phyloP scores from a whole-genome alignment of 2,797 vertebrate species.

The Argya squamiceps region DNA sequence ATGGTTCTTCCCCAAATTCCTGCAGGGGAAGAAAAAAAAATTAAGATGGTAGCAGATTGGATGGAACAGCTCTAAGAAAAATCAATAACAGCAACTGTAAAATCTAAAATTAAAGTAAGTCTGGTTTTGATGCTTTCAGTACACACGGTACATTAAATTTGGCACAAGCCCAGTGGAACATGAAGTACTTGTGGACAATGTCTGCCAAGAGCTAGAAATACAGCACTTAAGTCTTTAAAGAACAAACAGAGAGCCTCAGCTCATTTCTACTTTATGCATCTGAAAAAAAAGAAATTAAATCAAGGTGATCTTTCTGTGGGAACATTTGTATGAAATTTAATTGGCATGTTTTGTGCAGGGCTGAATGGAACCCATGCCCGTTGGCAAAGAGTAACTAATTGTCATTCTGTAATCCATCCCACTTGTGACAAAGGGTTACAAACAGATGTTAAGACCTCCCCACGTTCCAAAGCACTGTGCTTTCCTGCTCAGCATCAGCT shows the following conservation, averaged over 20 bases:
- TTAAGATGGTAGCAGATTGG: background rate
- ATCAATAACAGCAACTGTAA: constrained; percentile 53
- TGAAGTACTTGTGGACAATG: constrained; percentile 53
- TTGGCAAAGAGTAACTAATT: background rate
- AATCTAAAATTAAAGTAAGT: constrained; percentile 67
- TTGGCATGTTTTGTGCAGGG: background rate
- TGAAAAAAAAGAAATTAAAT: constrained; percentile 38
- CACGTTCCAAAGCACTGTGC: background rate
- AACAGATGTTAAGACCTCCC: background rate
- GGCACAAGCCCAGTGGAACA: constrained; percentile 57
- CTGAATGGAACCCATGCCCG: background rate
- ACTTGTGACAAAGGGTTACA: constrained; percentile 13
- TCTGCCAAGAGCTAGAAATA: constrained; percentile 71
- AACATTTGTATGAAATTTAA: constrained; percentile 27
- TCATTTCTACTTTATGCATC: constrained; percentile 1
- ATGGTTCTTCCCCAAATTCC: background rate
- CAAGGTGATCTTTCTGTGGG: constrained; percentile 51
- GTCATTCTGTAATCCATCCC: constrained; percentile 18
- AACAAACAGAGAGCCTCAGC: constrained; percentile 56
- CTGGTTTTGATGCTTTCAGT: constrained; percentile 64
- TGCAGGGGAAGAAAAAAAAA: background rate
- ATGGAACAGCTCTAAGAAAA: constrained; percentile 59
- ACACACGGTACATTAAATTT: constrained; percentile 66
- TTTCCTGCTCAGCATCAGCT: background rate
- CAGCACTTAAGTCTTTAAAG: constrained; percentile 54